Evolutionary conservation across 2,888 invertebrate species (phyloP).

Genomic region (Lasiommata megera): DNA sequence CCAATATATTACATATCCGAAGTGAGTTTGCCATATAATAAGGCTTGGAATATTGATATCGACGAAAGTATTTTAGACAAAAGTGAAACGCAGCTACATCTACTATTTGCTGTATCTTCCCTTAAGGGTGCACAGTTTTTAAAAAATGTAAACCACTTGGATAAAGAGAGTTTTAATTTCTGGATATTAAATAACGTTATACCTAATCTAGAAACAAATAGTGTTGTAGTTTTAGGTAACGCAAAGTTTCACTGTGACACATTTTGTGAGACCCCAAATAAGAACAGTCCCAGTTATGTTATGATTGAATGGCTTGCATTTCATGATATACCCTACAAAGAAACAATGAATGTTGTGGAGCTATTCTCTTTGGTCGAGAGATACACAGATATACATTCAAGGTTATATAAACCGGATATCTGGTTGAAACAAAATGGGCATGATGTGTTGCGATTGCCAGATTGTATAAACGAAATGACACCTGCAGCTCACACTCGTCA

Average conservation of each 20-base stretch:
- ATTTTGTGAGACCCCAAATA: conserved; percentile 8
- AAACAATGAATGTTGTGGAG: conserved; percentile 15
- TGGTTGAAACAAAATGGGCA: conserved; percentile 18
- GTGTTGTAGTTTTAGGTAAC: conserved; percentile 21
- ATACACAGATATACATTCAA: conserved; percentile 16
- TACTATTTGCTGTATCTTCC: conserved; percentile 17
- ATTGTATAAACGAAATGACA: conserved; percentile 22
- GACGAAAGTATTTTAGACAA: conserved; percentile 5
- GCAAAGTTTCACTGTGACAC: conserved; percentile 12
- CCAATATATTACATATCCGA: conserved; percentile 18
- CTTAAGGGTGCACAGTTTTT: background rate
- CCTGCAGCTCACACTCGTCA: conserved; percentile 9
- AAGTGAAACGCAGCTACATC: background rate
- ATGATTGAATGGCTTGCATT: conserved; percentile 23
- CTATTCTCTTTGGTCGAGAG: conserved; percentile 15
- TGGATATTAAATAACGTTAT: conserved; percentile 11
- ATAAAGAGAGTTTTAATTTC: background rate
- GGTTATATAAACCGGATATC: conserved; percentile 18
- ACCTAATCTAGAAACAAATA: conserved; percentile 1
- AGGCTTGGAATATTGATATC: conserved; percentile 10
- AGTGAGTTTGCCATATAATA: background rate
- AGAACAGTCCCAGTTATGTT: conserved; percentile 19
- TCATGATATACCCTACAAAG: conserved; percentile 15
- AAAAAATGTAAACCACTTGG: background rate
- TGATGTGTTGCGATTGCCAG: conserved; percentile 20